phyloP scores from a whole-genome alignment of 2,797 vertebrate species.

The Eurystomus glaucurus region DNA sequence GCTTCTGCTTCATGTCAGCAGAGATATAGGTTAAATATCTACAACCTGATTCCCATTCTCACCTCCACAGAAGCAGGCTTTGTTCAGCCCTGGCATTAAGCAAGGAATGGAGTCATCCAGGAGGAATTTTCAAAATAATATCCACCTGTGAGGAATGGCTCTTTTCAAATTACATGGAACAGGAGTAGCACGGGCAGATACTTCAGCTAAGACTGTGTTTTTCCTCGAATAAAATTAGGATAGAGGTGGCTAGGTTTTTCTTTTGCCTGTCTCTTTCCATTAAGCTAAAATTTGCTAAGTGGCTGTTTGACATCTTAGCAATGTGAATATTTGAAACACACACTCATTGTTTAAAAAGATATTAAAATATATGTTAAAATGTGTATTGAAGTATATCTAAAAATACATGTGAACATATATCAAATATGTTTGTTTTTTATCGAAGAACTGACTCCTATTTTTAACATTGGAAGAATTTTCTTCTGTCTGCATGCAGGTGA shows the following conservation, averaged over 20 bases:
- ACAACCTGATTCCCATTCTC: not conserved
- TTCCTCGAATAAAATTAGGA: not conserved
- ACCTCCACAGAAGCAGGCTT: not conserved
- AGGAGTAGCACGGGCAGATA: not conserved
- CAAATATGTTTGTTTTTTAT: not conserved
- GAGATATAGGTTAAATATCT: not conserved
- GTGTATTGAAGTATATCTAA: not conserved
- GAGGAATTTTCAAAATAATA: not conserved
- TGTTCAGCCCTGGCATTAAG: not conserved
- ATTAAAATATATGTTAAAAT: not conserved
- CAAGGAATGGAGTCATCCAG: not conserved
- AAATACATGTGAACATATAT: not conserved
- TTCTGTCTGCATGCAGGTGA: not conserved
- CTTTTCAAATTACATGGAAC: not conserved
- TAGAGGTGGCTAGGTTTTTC: not conserved
- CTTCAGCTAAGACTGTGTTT: not conserved
- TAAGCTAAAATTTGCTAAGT: not conserved
- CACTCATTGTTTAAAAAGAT: not conserved
- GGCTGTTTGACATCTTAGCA: not conserved
- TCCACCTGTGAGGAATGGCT: not conserved
- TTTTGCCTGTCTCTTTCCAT: not conserved
- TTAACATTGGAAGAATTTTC: not conserved
- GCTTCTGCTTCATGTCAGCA: not conserved
- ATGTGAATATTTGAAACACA: not conserved
- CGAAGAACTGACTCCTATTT: not conserved